phyloP scores from a whole-genome alignment of 2,113 vertebrate genomes.

The Microtus montanus region DNA sequence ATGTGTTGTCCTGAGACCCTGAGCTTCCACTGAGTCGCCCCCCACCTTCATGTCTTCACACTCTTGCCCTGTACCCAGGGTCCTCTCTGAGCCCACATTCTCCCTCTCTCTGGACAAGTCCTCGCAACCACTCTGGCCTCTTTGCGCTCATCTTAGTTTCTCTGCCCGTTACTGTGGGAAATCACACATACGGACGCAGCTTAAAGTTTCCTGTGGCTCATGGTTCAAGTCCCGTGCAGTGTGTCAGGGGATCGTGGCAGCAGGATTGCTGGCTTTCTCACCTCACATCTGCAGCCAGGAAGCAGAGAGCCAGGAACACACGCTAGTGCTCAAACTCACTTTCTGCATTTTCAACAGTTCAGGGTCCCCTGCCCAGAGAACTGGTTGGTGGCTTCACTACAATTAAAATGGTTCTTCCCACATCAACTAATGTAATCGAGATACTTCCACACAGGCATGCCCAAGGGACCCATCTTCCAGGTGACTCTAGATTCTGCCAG shows the following conservation, averaged over 20 bases:
- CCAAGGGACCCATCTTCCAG: not conserved
- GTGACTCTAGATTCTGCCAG: not conserved
- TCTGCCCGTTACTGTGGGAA: not conserved
- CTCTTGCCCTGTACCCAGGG: not conserved
- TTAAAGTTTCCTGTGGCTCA: not conserved
- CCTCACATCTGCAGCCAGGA: not conserved
- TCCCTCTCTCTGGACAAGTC: not conserved
- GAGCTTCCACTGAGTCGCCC: not conserved
- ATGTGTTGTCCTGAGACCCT: not conserved
- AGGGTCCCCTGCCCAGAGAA: not conserved
- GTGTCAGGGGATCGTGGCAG: not conserved
- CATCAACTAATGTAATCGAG: not conserved
- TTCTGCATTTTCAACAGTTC: not conserved
- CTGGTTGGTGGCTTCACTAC: not conserved
- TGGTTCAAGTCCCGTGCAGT: not conserved
- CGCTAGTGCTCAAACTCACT: not conserved
- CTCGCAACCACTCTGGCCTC: not conserved
- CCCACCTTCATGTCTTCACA: not conserved
- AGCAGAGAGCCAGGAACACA: not conserved
- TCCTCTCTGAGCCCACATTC: not conserved
- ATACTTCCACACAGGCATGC: not conserved
- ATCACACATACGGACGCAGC: not conserved
- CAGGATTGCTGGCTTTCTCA: not conserved
- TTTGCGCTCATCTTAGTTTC: not conserved
- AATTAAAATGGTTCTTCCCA: not conserved